Conservation (phyloP, 2,113 vertebrate genomes). For the Triplophysa tibetana region DNA sequence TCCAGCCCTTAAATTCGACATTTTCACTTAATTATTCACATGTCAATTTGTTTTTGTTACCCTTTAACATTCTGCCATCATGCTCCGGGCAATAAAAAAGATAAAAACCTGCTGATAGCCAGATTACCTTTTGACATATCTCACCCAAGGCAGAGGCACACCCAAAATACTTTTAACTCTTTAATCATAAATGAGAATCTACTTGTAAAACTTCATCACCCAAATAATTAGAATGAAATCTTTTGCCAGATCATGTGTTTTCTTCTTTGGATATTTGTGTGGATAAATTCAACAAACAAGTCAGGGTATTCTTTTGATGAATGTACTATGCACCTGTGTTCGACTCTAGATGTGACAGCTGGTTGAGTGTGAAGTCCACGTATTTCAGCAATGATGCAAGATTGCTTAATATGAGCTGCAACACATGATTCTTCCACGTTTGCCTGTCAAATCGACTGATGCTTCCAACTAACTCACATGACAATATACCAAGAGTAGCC, state of each 20-base stretch:
- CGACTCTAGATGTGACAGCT: neutral
- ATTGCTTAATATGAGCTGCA: neutral
- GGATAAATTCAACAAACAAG: neutral
- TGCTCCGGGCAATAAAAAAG: neutral
- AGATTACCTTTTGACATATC: neutral
- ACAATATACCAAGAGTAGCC: neutral
- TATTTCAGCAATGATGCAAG: neutral
- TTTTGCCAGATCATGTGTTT: neutral
- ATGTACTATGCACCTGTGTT: neutral
- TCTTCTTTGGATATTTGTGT: neutral
- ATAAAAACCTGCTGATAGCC: neutral
- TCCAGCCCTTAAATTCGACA: neutral
- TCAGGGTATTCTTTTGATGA: neutral
- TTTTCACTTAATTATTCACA: neutral
- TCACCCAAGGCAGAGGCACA: neutral
- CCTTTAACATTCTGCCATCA: neutral
- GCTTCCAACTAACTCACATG: neutral
- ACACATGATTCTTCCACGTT: neutral
- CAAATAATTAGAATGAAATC: neutral
- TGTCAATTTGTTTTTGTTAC: neutral
- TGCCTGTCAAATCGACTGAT: neutral
- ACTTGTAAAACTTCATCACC: neutral
- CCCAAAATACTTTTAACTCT: neutral
- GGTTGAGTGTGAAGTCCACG: no score
- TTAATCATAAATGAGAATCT: constrained; percentile 1